phyloP scores from a whole-genome alignment of 2,797 vertebrate genomes.

The Oceanodroma leucorhoa region DNA sequence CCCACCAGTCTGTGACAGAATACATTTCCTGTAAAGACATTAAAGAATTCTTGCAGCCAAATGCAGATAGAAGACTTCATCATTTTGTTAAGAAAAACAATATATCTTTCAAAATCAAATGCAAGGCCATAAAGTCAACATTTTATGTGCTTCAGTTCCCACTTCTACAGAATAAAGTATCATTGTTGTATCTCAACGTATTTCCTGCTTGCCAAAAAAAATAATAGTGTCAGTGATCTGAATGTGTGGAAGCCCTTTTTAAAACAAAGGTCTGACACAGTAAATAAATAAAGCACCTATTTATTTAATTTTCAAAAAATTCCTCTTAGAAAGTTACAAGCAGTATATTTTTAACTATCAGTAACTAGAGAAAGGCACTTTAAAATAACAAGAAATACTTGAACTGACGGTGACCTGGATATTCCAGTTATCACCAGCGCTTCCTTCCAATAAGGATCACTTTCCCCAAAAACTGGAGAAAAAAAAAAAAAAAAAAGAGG shows the following conservation, averaged over 20 bases:
- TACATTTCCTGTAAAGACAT: neutral
- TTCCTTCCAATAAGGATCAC: neutral
- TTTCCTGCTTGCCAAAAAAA: neutral
- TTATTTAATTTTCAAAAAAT: neutral
- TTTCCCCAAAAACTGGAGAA: neutral
- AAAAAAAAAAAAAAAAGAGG: neutral
- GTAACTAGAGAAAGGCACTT: neutral
- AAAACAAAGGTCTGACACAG: neutral
- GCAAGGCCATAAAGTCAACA: neutral
- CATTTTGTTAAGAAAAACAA: neutral
- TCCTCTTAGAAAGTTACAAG: neutral
- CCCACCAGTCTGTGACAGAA: neutral
- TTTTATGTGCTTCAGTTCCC: neutral
- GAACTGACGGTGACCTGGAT: constrained; percentile 7
- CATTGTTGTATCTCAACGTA: neutral
- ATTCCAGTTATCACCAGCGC: neutral
- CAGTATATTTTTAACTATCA: neutral
- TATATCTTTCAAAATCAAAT: neutral
- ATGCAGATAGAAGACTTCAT: neutral
- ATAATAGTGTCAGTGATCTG: neutral
- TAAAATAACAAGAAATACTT: constrained; percentile 17
- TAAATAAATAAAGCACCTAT: neutral
- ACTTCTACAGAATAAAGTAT: neutral
- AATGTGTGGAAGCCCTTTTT: neutral
- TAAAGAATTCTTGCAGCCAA: neutral